Conservation (phyloP, 2,888 invertebrate genomes). For the Lasioglossum pauxillum region DNA sequence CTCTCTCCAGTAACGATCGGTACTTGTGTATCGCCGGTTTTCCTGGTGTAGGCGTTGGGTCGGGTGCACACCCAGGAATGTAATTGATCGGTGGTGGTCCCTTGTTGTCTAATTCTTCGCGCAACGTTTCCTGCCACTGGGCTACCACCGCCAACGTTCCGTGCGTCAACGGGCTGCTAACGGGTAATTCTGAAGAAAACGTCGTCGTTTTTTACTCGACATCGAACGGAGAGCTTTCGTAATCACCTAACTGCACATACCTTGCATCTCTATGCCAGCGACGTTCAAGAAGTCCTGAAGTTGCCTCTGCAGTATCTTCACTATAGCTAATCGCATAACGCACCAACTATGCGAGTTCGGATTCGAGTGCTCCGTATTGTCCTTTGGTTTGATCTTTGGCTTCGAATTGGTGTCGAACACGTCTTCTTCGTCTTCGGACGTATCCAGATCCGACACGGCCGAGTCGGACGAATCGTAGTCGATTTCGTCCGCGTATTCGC, state of each 20-base stretch:
- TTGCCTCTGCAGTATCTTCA: constrained; percentile 93
- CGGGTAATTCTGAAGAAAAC: constrained; percentile 91
- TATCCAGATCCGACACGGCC: constrained; percentile 91
- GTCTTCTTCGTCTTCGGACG: constrained; percentile 92
- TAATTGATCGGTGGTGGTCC: constrained; percentile 93
- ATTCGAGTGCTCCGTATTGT: constrained; percentile 95
- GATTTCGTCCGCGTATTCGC: constrained; percentile 88
- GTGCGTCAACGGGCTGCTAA: constrained; percentile 97
- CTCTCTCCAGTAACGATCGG: constrained; percentile 94
- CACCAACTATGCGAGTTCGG: constrained; percentile 98
- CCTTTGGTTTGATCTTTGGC: constrained; percentile 85
- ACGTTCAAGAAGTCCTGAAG: constrained; percentile 94
- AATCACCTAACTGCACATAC: constrained; percentile 83
- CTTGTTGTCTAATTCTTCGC: constrained; percentile 90
- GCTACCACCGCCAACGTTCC: constrained; percentile 93
- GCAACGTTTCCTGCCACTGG: constrained; percentile 94
- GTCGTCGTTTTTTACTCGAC: background rate
- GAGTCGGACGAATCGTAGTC: constrained; percentile 96
- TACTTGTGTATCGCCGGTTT: constrained; percentile 97
- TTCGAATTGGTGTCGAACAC: constrained; percentile 88
- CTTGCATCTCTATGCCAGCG: constrained; percentile 95
- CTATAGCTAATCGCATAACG: constrained; percentile 94
- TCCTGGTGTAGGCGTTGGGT: constrained; percentile 86
- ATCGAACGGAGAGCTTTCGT: background rate
- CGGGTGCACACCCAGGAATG: constrained; percentile 96